Base-by-base conservation (phyloP, 2,113 vertebrate species). In the Platichthys stellatus region DNA sequence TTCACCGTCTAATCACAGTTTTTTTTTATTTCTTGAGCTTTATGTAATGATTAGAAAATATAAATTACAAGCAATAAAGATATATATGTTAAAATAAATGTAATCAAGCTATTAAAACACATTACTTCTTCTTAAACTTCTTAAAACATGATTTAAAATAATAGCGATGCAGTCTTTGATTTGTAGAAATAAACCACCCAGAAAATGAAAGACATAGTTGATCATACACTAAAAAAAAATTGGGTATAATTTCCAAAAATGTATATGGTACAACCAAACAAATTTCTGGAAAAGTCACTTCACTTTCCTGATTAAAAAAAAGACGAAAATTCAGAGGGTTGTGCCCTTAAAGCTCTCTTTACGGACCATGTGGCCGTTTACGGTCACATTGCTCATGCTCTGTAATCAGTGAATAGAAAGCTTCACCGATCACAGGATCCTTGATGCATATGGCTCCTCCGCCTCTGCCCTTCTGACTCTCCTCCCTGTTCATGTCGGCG, bases 401-500 rank as follows among this genome's bases (percentile, higher is more conserved):
- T 24, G 0, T 0, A 13, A 82, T 47, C 4, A 73, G 0, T 5
- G 0, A 0, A 2, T 0, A 5, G 35, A 92, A 91, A 57, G 83
- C 66, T 0, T 0, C 15, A 24, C 56, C 7, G 23, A 89, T 81
- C 5, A 0, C 12, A 56, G 0, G 0, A 9, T 88, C 8, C 5
- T 66, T 3, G 12, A 17, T 86, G 59, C 91, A 91, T 59, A 90
- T 76, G 4, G 91, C 90, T 28, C 91, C 90, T 45, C 91, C 90
- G 17, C 87, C 90, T 80, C 90, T 83, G 2, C 12, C 8, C 79
- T 57, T 86, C 87, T 92, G 89, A 66, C 81, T 85, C 10, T 0
- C 1, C 69, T 88, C 86, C 20, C 91, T 83, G 83, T 92, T 91
- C 80, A 85, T 86, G 40, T 92, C 88, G 60, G 90, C 81, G 6